Evolutionary conservation across 2,113 vertebrate genomes (phyloP).

Genomic region (Pipa parva): DNA sequence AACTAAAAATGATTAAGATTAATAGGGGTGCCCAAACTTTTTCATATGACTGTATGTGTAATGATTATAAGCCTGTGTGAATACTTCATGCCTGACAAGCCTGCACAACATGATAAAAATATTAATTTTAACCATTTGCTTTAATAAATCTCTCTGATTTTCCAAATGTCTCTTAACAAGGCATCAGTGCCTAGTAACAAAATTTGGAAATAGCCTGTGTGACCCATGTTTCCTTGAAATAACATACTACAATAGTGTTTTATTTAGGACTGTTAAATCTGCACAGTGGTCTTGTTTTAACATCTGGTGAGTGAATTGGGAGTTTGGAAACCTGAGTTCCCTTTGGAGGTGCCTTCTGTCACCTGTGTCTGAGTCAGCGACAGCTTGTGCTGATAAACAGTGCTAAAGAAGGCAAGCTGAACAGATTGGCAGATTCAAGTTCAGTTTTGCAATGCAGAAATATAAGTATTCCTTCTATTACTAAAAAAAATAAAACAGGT

Average conservation of each 20-base stretch:
- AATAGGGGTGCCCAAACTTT: no score
- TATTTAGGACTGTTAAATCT: neutral
- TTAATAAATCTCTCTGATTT: no score
- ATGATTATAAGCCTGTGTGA: no score
- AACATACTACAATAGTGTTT: neutral
- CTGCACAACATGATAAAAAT: no score
- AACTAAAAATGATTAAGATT: no score
- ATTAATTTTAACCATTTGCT: no score
- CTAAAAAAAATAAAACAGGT: neutral
- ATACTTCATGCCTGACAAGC: no score
- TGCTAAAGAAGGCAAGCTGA: neutral
- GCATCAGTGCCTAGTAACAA: neutral
- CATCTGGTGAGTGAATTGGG: slow-evolving; percentile 35
- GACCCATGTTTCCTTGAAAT: slow-evolving; percentile 1
- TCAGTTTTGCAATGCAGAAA: neutral
- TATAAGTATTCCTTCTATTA: neutral
- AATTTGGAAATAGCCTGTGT: neutral
- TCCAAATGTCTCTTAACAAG: neutral
- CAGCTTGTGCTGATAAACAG: neutral
- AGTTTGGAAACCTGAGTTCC: slow-evolving; percentile 15
- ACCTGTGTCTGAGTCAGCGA: neutral
- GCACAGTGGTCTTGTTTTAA: neutral
- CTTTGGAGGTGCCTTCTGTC: slow-evolving; percentile 9
- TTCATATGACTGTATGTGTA: no score
- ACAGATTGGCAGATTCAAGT: slow-evolving; percentile 22